These are phyloP conservation scores for Bilobella aurantiaca DNA, from an alignment of 1,140 invertebrate species.

Conservation along the genomic window DNA sequence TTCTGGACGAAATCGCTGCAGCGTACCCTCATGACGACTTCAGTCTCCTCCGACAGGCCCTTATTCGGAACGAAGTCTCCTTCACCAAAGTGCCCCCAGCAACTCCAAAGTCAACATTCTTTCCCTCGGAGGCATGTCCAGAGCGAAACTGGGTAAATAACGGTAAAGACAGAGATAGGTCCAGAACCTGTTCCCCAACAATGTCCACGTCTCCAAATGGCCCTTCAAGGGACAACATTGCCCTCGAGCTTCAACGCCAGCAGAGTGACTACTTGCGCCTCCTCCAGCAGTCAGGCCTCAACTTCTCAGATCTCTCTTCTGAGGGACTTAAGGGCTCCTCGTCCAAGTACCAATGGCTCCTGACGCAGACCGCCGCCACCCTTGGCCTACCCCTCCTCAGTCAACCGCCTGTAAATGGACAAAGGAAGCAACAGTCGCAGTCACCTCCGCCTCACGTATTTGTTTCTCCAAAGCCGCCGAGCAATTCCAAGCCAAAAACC, in stretches of 20 bases:
- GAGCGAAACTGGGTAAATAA: background rate
- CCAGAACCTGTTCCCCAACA: slow-evolving; percentile 6
- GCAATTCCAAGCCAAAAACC: slow-evolving; percentile 27
- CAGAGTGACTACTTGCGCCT: slow-evolving; percentile 32
- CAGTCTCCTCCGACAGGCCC: slow-evolving; percentile 27
- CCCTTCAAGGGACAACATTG: slow-evolving; percentile 12
- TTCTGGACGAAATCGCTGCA: slow-evolving; percentile 30
- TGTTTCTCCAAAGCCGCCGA: slow-evolving; percentile 24
- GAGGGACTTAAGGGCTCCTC: background rate
- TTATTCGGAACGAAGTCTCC: slow-evolving; percentile 29
- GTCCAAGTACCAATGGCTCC: slow-evolving; percentile 26
- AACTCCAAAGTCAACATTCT: background rate
- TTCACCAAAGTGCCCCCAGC: slow-evolving; percentile 21
- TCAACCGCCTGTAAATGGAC: slow-evolving; percentile 2
- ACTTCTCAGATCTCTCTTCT: background rate
- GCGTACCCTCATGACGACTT: slow-evolving; percentile 30
- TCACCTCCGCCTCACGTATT: slow-evolving; percentile 18
- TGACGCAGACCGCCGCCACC: slow-evolving; percentile 19
- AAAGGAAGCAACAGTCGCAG: slow-evolving; percentile 14
- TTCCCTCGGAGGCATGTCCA: background rate
- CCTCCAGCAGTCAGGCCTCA: slow-evolving; percentile 28
- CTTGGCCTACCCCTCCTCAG: background rate
- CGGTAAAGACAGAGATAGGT: background rate
- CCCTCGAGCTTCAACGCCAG: slow-evolving; percentile 24
- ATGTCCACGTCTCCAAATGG: background rate